phyloP scores from a whole-genome alignment of 1,140 invertebrate species.

The Drosophila yakuba region DNA sequence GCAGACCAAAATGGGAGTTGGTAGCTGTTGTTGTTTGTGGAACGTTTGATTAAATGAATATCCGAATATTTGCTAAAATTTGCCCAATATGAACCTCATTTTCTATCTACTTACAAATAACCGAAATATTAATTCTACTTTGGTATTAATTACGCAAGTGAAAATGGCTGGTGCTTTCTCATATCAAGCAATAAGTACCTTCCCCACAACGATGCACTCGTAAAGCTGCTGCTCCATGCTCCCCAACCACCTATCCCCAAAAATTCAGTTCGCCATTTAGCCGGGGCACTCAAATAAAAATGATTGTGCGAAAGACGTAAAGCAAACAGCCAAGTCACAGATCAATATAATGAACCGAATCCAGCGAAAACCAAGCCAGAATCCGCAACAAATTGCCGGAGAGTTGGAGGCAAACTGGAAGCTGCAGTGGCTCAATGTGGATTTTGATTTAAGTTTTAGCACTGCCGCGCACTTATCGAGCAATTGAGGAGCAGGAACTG shows the following conservation, averaged over 20 bases:
- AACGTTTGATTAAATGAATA: no score
- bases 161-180: no score
- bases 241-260: background rate
- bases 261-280: slow-evolving; percentile 9
- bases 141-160: no score
- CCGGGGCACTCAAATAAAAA: slow-evolving; percentile 40
- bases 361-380: slow-evolving; percentile 48
- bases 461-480: slow-evolving; percentile 65
- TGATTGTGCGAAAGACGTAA: slow-evolving; percentile 47
- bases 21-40: no score
- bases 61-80: no score
- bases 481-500: slow-evolving; percentile 55
- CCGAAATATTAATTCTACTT: no score
- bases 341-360: slow-evolving; percentile 51
- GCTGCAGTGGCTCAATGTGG: slow-evolving; percentile 60
- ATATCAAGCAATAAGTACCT: background rate
- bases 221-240: slow-evolving; percentile 11
- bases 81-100: no score
- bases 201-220: slow-evolving; percentile 27
- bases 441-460: slow-evolving; percentile 71
- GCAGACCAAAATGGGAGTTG: no score
- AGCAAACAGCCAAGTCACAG: slow-evolving; percentile 31
- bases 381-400: slow-evolving; percentile 49
- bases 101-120: no score
- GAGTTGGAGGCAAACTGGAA: slow-evolving; percentile 14